Base-by-base conservation (phyloP, 2,797 vertebrate genomes). In the Xyrichtys novacula region DNA sequence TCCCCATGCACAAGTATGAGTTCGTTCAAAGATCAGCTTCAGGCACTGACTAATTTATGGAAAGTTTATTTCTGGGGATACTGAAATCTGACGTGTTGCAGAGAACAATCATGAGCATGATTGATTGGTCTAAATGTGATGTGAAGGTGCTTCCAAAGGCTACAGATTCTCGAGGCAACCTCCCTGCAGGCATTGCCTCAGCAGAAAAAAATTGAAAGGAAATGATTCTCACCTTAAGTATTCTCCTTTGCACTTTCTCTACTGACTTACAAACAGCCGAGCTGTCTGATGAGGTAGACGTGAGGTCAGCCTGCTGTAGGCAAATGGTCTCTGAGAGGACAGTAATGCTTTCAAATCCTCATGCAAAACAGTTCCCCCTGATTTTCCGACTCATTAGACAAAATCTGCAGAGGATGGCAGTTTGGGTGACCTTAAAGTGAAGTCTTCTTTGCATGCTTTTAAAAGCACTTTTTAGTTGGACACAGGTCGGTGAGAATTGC, bases 21-120 rank as follows among this genome's bases (percentile, higher is more conserved):
- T 68, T 80, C 26, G 74, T 71, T 68, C 71, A 77, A 80, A 76
- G 69, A 74, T 75, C 40, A 65, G 56, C 59, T 61, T 53, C 20
- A 36, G 53, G 70, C 3, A 55, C 17, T 54, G 57, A 38, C 32
- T n/a, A 23, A 55, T 56, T 65, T 71, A 15, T 28, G 9, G 16
- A 48, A 43, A 36, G 23, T 74, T 70, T 42, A 34, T 48, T 67
- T 58, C 25, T 25, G 17, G 22, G 56, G 7, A 32, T 47, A 4
- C 31, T 22, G 8, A 38, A 38, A 32, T 72, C 16, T 42, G 56
- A 34, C 19, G 12, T 43, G 16, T 38, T 57, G 4, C 7, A 59
- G 44, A 43, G 25, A 36, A 39, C 26, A 56, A 31, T 17, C 29
- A 17, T 4, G 2, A 15, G 17, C 28, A 10, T 36, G 38, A 61